Evolutionary conservation across 23 tunicate genomes (phyloP).

Genomic region (Clavelina lepadiformis): DNA sequence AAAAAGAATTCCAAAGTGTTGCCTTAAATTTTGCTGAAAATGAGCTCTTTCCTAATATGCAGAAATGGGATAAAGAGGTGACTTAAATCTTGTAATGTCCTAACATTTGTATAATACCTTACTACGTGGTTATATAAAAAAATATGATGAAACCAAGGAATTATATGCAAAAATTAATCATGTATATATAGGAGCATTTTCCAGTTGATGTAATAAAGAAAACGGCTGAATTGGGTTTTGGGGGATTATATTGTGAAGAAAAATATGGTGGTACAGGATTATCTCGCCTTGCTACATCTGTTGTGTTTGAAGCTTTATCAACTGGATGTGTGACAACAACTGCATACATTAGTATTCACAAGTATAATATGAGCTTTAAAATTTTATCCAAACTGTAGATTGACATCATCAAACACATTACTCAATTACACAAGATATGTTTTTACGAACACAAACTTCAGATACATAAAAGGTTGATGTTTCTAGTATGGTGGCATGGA

Average conservation of each 20-base stretch:
- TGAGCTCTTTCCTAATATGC: conserved; percentile 87
- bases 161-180: too few species aligned
- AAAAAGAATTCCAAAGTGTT: conserved; percentile 74
- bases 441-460: background rate
- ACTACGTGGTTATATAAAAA: too few species aligned
- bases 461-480: background rate
- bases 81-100: too few species aligned
- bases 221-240: conserved; percentile 83
- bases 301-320: conserved; percentile 88
- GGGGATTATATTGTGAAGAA: conserved; percentile 78
- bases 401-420: background rate
- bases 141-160: too few species aligned
- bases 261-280: conserved; percentile 92
- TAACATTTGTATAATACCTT: too few species aligned
- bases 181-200: conserved; percentile 34
- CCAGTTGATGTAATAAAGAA: conserved; percentile 84
- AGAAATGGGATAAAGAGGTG: conserved; percentile 83
- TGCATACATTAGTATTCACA: conserved; percentile 94
- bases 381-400: background rate
- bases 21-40: conserved; percentile 79
- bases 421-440: background rate
- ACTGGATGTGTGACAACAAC: conserved; percentile 97
- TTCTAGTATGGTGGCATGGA: conserved; percentile 93
- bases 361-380: too few species aligned
- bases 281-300: conserved; percentile 84